A percentile compares a stretch with the other conserved stretches of the same genome.
Evolutionary conservation across 1,140 invertebrate genomes (phyloP).

Genomic region (Drosophila suzukii): DNA sequence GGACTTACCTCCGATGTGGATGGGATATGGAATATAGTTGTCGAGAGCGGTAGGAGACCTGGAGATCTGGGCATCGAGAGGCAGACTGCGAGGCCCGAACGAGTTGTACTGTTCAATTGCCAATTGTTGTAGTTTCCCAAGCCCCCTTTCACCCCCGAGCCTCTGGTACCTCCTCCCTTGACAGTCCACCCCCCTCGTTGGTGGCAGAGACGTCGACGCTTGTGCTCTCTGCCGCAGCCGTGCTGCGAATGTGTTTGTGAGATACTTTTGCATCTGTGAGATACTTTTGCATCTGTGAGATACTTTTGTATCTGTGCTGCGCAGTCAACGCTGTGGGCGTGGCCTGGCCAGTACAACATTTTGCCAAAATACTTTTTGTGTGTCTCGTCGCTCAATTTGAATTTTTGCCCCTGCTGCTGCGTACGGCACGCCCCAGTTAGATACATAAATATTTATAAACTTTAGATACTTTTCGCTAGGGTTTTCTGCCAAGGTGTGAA

Average conservation of each 20-base stretch:
- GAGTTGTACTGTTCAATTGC: conserved; percentile 66
- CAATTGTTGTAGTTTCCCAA: conserved; percentile 47
- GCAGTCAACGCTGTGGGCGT: conserved; percentile 62
- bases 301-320: conserved; percentile 58
- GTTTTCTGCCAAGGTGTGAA: conserved; percentile 74
- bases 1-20: no score
- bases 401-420: conserved; percentile 49
- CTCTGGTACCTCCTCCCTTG: neutral
- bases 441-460: conserved; percentile 83
- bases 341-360: conserved; percentile 47
- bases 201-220: conserved; percentile 5
- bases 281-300: conserved; percentile 67
- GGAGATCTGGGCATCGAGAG: conserved; percentile 37
- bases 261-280: conserved; percentile 46
- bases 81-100: conserved; percentile 68
- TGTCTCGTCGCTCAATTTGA: conserved; percentile 66
- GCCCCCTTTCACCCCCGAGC: neutral
- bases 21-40: conserved; percentile 9
- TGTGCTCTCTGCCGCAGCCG: conserved; percentile 6
- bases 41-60: conserved; percentile 27
- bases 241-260: conserved; percentile 6
- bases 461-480: conserved; percentile 76
- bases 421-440: conserved; percentile 83
- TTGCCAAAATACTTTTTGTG: conserved; percentile 62
- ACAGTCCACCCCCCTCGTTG: neutral